Conservation (phyloP, 2,888 invertebrate species). For the Punctoribates punctum region DNA sequence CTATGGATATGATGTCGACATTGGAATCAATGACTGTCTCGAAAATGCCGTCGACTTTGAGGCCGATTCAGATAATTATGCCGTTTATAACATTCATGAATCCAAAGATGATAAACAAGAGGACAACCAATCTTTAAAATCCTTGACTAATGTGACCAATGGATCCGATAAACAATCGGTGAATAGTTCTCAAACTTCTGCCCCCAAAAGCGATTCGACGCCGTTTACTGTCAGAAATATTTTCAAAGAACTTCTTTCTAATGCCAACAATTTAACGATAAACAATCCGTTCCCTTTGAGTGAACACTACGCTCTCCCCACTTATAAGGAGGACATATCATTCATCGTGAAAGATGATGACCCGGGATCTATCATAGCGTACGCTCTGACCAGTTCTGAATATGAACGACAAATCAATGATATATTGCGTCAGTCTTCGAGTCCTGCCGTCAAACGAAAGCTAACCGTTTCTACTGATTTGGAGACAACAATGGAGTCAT, state of each 20-base stretch:
- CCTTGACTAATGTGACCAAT: not conserved
- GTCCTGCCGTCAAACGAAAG: slow-evolving; percentile 34
- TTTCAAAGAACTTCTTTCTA: slow-evolving; percentile 58
- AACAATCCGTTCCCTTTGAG: slow-evolving; percentile 63
- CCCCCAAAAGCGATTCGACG: not conserved
- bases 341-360: slow-evolving; percentile 74
- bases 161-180: not conserved
- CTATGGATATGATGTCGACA: slow-evolving; percentile 45
- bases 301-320: slow-evolving; percentile 68
- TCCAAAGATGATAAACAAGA: slow-evolving; percentile 22
- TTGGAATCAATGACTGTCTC: slow-evolving; percentile 46
- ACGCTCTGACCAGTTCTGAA: slow-evolving; percentile 68
- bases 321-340: slow-evolving; percentile 45
- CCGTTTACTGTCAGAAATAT: slow-evolving; percentile 14
- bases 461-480: slow-evolving; percentile 40
- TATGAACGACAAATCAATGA: slow-evolving; percentile 65
- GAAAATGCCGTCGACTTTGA: slow-evolving; percentile 26
- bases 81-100: slow-evolving; percentile 30
- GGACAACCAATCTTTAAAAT: slow-evolving; percentile 27
- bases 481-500: not conserved
- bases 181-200: not conserved
- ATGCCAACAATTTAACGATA: slow-evolving; percentile 54
- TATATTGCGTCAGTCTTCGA: slow-evolving; percentile 42
- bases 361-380: slow-evolving; percentile 79
- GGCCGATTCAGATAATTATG: slow-evolving; percentile 26